Evolutionary conservation across 2,113 vertebrate genomes (phyloP), one percentile per base, ranked within the genome.

Genomic region (Actinemys pallida): DNA sequence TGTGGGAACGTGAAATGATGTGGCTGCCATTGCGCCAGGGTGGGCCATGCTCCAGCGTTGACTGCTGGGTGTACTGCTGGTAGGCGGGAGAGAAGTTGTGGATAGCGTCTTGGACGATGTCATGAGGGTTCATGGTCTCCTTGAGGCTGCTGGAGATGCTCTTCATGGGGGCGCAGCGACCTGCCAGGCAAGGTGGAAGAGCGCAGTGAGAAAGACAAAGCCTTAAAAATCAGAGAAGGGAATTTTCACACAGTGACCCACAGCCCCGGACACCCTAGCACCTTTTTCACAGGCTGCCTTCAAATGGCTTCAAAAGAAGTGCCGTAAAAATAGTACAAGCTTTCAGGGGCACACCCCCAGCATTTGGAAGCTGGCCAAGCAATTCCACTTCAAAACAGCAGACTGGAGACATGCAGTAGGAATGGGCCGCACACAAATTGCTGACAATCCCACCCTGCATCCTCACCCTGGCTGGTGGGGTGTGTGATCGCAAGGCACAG

Each of bases 131-230:
- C 99, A 99, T 99, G 91, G 99, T 99, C 97, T 99, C 99, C 97
- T 99, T 99, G 96, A 99, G 98, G 98, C 99, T 99, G 98, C 99
- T 99, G 96, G 99, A 99, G 97, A 99, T 99, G 98, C 99, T 99
- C 98, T 99, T 99, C 99, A 99, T 99, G 16, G 99, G 99, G 88
- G 99, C 99, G 4, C 99, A 99, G 97, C 98, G 99, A 94, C 99
- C 99, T 99, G 96, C 49, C 22, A 27, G 91, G 88, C 10, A 69
- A 82, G 54, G 52, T n/a, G 81, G 24, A 1, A 1, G 59, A 59
- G 19, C 12, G n/a, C 0, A 1, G 27, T 10, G 22, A 78, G 75
- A 47, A 29, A 47, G 14, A 14, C 24, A 42, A 29, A 78, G 75
- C 25, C 75, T 78, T 84, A 8, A 47, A 54, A 50, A 69, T 39